Base-by-base conservation (phyloP, 2,113 vertebrate species). In the Ellobius talpinus region DNA sequence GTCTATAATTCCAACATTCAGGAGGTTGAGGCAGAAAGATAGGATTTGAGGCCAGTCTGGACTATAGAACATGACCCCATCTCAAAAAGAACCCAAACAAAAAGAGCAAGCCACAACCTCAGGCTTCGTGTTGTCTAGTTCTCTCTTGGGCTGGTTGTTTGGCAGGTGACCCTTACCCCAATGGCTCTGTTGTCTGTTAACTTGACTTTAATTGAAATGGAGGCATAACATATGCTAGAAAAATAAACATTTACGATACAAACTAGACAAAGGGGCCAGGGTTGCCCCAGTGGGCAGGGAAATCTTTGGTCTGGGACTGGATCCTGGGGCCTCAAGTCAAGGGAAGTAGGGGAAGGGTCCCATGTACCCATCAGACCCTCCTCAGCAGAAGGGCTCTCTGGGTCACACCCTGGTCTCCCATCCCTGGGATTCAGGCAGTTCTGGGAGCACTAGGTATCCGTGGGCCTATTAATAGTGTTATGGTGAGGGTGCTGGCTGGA, bases 191-290 rank as follows among this genome's bases (percentile, higher is more conserved):
- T 89, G n/a, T 95, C 74, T 86, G 76, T 95, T 95, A 89, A 95
- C 78, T 97, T 96, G 95, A 96, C 94, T 97, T 98, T 97, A 84
- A 96, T 91, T 94, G 97, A 97, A 97, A 96, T 50, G 63, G 89
- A 97, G 52, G 85, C 78, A 74, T 97, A 96, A 97, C 96, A 94
- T 45, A 10, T 97, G 82, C 97, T 98, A 98, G 93, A 98, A 98
- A 98, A 98, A 98, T 98, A 98, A 97, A 97, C 79, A 97, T 98
- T 97, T 98, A 90, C 81, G 39, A 87, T 97, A 97, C 91, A 97
- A 98, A 98, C 92, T 96, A 93, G 87, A 96, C 66, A 78, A 17
- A 13, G 47, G 79, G 94, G 42, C 36, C 94, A 68, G 73, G 66
- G 72, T 17, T 78, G 42, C 95, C 97, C 96, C 47, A 0, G 45